Percentiles rank a stretch among this genome's conserved stretches.
phyloP scores from a whole-genome alignment of 2,888 invertebrate genomes.

The Onthophagus sagittarius region DNA sequence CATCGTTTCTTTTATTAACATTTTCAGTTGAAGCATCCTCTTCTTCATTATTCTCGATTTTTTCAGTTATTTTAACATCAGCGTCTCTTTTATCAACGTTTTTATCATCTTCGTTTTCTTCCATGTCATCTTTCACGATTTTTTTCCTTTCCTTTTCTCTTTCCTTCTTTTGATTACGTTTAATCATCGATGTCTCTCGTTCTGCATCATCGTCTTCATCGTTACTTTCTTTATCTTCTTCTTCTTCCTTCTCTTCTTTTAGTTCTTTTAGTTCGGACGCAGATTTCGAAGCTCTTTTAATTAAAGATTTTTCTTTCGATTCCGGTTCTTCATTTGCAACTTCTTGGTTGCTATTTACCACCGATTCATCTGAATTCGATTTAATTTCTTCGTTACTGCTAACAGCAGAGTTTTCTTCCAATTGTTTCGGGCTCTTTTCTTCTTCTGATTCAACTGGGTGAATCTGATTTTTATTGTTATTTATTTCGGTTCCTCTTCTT shows the following conservation, averaged over 20 bases:
- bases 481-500: slow-evolving; percentile 30
- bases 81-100: slow-evolving; percentile 14
- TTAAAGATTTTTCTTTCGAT: slow-evolving; percentile 1
- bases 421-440: slow-evolving; percentile 2
- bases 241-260: neutral
- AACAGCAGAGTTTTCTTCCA: neutral
- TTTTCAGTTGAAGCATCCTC: slow-evolving; percentile 13
- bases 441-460: slow-evolving; percentile 17
- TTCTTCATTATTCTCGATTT: slow-evolving; percentile 14
- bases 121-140: neutral
- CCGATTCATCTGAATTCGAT: slow-evolving; percentile 4
- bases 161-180: slow-evolving; percentile 3
- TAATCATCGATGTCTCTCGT: neutral
- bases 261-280: neutral
- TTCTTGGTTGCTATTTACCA: neutral
- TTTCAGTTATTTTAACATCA: slow-evolving; percentile 9
- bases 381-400: neutral
- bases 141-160: neutral
- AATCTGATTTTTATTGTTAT: slow-evolving; percentile 15
- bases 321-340: neutral
- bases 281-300: slow-evolving; percentile 5
- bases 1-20: slow-evolving; percentile 6
- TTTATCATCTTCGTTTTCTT: neutral
- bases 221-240: slow-evolving; percentile 5
- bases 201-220: slow-evolving; percentile 1